A percentile compares a stretch with the other conserved stretches of the same genome.
Conservation (phyloP, 2,797 vertebrate species). For the Craterocephalus amniculus region DNA sequence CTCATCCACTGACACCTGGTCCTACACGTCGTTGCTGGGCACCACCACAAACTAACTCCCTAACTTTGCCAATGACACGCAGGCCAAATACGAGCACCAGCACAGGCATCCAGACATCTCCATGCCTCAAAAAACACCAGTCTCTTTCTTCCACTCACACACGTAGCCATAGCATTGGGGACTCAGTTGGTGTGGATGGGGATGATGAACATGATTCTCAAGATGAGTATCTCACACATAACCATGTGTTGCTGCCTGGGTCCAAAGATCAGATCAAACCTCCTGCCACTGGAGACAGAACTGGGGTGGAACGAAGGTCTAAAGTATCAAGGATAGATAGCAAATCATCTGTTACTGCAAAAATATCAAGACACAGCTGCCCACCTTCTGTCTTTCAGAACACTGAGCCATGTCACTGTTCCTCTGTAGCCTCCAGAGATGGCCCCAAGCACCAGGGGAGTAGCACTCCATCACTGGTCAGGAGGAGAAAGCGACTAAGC, state of each 20-base stretch:
- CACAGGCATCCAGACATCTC: conserved; percentile 89
- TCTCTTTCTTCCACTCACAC: conserved; percentile 68
- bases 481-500: conserved; percentile 76
- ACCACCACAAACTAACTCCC: conserved; percentile 80
- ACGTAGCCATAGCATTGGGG: conserved; percentile 79
- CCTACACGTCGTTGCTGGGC: conserved; percentile 83
- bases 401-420: conserved; percentile 66
- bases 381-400: conserved; percentile 65
- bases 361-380: conserved; percentile 72
- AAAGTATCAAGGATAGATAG: conserved; percentile 68
- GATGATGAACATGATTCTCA: conserved; percentile 79
- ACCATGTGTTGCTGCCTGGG: conserved; percentile 52
- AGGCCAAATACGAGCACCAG: conserved; percentile 80
- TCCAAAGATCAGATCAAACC: conserved; percentile 64
- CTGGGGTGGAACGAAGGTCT: conserved; percentile 63
- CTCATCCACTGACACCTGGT: conserved; percentile 83
- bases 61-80: conserved; percentile 84
- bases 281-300: conserved; percentile 46
- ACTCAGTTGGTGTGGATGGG: conserved; percentile 71
- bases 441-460: conserved; percentile 74
- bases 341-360: conserved; percentile 68
- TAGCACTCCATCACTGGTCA: conserved; percentile 70
- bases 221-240: conserved; percentile 75
- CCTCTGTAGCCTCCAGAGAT: conserved; percentile 65
- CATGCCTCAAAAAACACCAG: conserved; percentile 84